These are phyloP conservation scores for Aspidoscelis tigris DNA, from an alignment of 2,113 vertebrate genomes.

Conservation along the genomic window DNA sequence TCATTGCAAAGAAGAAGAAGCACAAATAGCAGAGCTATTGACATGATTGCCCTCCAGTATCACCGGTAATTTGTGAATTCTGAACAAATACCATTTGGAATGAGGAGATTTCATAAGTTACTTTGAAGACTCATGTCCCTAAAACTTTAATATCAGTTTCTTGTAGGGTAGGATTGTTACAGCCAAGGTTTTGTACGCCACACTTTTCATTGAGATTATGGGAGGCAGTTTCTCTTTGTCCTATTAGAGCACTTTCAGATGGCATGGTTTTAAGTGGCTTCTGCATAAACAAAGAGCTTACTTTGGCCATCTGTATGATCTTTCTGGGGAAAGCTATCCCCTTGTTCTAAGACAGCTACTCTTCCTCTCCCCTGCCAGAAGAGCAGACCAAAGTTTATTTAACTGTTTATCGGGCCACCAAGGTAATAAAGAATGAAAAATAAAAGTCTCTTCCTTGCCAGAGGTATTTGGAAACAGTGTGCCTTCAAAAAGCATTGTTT, in stretches of 20 bases:
- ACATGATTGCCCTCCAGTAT: no score
- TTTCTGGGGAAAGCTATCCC: not conserved
- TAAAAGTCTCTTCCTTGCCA: not conserved
- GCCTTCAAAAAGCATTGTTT: not conserved
- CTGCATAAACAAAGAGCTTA: conserved; percentile 18
- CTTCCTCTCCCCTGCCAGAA: not conserved
- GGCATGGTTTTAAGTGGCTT: conserved; percentile 19
- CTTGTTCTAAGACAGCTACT: not conserved
- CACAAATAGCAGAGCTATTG: no score
- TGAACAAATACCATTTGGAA: not conserved
- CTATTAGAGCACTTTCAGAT: conserved; percentile 11
- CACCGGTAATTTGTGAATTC: not conserved
- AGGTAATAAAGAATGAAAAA: conserved; percentile 14
- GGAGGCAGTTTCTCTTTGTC: conserved; percentile 5
- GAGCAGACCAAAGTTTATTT: conserved; percentile 10
- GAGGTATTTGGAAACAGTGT: conserved; percentile 6
- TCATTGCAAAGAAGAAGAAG: not conserved
- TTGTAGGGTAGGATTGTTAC: conserved; percentile 26
- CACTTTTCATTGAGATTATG: not conserved
- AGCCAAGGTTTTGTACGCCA: conserved; percentile 30
- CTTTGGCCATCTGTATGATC: conserved; percentile 3
- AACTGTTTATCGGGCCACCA: not conserved
- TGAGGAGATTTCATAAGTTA: not conserved
- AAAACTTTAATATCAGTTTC: not conserved
- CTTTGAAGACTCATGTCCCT: not conserved